Evolutionary conservation across 2,888 invertebrate genomes (phyloP), one percentile per base, ranked within the genome.

Genomic region (Heteromyza rotundicornis): DNA sequence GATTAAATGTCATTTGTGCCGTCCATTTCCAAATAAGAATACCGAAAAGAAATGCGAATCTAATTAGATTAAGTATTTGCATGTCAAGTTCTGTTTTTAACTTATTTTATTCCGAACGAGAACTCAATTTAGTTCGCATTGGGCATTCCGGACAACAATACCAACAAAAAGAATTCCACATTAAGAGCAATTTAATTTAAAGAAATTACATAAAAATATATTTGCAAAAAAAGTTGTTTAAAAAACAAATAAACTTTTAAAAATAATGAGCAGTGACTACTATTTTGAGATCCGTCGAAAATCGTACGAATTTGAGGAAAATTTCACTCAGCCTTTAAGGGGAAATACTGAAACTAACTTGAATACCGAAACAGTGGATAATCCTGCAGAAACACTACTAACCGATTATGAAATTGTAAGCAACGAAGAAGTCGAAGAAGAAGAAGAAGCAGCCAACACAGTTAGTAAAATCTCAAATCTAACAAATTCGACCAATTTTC

Each of bases 351-450:
- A 3, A n/a, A 14, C 40, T n/a, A 40, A 40, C 10, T 40, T 40
- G 16, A 40, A 40, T 14, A 3, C 40, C 3, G 40, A 40, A n/a
- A 40, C 3, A 3, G n/a, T 12, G 3, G 12, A 40, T 7, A 40
- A 40, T 14, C 3, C 10, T 32, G 12, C 7, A 32, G 40, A 40
- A 40, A 40, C 8, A 3, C 40, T 40, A 3, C 40, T 40, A 20
- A 65, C 52, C 22, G 72, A 75, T 35, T 74, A 77, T 57, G 73
- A 73, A 54, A 69, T 69, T 20, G 62, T 68, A 20, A 68, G 7
- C 63, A 73, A 64, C 62, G 69, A 68, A 49, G 58, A 66, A 61
- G 23, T 63, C 23, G 36, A 51, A 5, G 50, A 61, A 14, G 47
- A 23, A 24, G 24, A 49, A 27, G 19, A 23, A 58, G 7, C 22